Conservation (phyloP, 2,888 invertebrate species). For the Cyclophora punctaria region DNA sequence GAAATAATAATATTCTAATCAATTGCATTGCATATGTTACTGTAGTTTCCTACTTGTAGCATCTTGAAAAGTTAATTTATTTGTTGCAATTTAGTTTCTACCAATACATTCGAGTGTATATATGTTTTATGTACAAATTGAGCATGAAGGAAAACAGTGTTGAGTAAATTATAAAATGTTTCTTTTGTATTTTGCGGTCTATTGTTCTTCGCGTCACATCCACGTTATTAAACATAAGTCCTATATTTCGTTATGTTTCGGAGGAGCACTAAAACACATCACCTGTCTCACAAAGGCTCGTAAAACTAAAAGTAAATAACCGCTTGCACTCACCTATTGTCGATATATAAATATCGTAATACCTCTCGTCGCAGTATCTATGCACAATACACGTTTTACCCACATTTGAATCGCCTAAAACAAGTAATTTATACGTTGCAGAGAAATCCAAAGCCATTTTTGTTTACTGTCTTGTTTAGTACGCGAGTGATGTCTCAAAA, state of each 20-base stretch:
- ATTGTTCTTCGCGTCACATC: conserved; percentile 39
- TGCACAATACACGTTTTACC: conserved; percentile 94
- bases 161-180: conserved; percentile 26
- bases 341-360: conserved; percentile 92
- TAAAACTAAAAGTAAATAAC: conserved; percentile 51
- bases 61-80: too few species aligned
- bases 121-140: too few species aligned
- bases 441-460: conserved; percentile 89
- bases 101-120: too few species aligned
- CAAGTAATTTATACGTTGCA: conserved; percentile 89
- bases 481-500: conserved; percentile 59
- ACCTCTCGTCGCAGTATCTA: conserved; percentile 91
- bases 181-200: conserved; percentile 25
- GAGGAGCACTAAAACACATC: conserved; percentile 41
- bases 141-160: conserved; percentile 14
- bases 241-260: conserved; percentile 35
- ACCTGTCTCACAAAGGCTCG: conserved; percentile 54
- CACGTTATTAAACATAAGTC: conserved; percentile 38
- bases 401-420: conserved; percentile 91
- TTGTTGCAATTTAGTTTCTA: too few species aligned
- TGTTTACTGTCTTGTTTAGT: conserved; percentile 60
- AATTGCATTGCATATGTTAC: too few species aligned
- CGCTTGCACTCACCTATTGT: conserved; percentile 83
- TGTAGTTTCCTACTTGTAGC: too few species aligned
- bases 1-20: too few species aligned